Conservation (phyloP, 2,888 invertebrate genomes). For the Lasioglossum morio region DNA sequence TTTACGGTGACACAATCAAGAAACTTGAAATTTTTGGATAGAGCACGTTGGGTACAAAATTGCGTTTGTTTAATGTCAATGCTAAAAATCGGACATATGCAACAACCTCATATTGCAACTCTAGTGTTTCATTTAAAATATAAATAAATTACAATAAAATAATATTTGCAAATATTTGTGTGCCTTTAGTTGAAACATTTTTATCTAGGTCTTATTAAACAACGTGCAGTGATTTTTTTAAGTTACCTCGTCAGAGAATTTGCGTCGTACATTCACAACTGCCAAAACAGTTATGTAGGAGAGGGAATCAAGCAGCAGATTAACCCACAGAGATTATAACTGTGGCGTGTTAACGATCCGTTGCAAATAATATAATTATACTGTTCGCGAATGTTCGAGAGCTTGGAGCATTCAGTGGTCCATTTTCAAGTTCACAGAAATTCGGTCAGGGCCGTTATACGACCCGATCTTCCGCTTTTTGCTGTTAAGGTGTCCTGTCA, state of each 20-base stretch:
- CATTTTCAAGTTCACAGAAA: conserved; percentile 50
- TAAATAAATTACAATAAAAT: too few relatives aligned
- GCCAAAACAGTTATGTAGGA: background rate
- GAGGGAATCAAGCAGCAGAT: background rate
- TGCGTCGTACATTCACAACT: background rate
- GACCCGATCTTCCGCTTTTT: conserved; percentile 59
- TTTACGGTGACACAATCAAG: too few relatives aligned
- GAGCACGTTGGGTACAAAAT: too few relatives aligned
- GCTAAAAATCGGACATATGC: too few relatives aligned
- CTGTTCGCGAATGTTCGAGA: conserved; percentile 9
- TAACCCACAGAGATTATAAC: background rate
- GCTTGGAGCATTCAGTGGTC: background rate
- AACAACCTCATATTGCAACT: too few relatives aligned
- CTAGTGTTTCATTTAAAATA: too few relatives aligned
- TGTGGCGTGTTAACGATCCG: background rate
- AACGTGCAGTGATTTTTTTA: background rate
- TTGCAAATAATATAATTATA: background rate
- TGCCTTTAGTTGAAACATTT: too few relatives aligned
- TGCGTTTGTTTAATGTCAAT: too few relatives aligned
- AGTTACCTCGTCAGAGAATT: background rate
- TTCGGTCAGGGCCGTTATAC: conserved; percentile 62
- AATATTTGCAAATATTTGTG: too few relatives aligned
- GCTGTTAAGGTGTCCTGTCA: conserved; percentile 39
- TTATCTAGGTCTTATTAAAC: too few relatives aligned
- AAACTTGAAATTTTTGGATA: too few relatives aligned